Evolutionary conservation across 2,888 invertebrate genomes (phyloP).

Genomic region (Amorpha juglandis): DNA sequence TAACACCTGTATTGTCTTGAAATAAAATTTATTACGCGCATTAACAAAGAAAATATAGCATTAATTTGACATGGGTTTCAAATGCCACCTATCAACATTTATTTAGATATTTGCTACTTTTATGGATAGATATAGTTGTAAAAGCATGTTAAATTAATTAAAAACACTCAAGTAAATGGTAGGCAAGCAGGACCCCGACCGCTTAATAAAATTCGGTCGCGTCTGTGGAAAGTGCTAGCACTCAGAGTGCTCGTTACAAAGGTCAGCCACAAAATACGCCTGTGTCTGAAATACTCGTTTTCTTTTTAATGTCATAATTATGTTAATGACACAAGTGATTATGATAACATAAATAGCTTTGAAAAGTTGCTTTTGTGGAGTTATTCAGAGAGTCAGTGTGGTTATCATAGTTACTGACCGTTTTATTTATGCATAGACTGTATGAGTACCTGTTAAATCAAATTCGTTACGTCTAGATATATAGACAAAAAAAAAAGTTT

Average conservation of each 20-base stretch:
- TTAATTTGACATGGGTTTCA: background rate
- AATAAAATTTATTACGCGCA: background rate
- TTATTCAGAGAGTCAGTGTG: background rate
- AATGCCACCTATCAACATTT: background rate
- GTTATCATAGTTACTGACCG: no score
- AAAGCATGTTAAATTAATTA: background rate
- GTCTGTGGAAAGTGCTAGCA: conserved; percentile 14
- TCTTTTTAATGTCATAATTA: conserved; percentile 46
- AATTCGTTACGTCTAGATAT: background rate
- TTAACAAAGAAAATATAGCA: no score
- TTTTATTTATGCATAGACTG: no score
- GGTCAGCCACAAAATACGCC: conserved; percentile 15
- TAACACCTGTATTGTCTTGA: background rate
- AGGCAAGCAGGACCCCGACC: background rate
- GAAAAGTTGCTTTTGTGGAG: conserved; percentile 15
- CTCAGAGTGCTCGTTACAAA: conserved; percentile 9
- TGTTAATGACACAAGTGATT: conserved; percentile 42
- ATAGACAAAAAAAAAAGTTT: no score
- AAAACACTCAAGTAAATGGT: background rate
- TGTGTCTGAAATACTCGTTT: conserved; percentile 48
- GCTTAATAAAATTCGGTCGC: background rate
- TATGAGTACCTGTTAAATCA: no score
- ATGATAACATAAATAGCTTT: conserved; percentile 34
- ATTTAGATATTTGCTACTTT: background rate
- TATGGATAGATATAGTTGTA: background rate